Evolutionary conservation across 1,140 invertebrate genomes (phyloP).

Genomic region (Conus ventricosus): DNA sequence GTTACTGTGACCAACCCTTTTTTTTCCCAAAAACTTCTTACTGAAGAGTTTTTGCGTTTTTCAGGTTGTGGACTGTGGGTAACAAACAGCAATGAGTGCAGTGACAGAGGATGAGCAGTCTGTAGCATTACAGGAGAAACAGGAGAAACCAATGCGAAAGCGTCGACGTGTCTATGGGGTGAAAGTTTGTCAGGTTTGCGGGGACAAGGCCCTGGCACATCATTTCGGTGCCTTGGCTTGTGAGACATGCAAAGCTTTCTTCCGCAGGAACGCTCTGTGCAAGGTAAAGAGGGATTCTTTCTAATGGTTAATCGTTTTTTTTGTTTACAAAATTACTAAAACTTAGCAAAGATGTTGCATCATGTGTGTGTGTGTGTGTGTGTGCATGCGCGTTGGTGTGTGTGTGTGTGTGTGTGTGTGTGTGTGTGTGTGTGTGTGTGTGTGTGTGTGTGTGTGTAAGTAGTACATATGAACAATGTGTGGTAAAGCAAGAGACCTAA

Average conservation of each 20-base stretch:
- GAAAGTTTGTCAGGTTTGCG: constrained; percentile 29
- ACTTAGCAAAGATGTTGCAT: too few relatives aligned
- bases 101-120: neutral
- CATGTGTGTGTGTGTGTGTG: too few relatives aligned
- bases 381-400: too few relatives aligned
- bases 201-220: constrained; percentile 31
- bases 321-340: too few relatives aligned
- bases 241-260: constrained; percentile 38
- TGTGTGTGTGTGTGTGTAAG: too few relatives aligned
- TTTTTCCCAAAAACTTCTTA: too few relatives aligned
- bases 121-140: neutral
- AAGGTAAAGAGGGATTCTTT: neutral
- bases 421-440: too few relatives aligned
- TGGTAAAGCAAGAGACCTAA: too few relatives aligned
- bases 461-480: too few relatives aligned
- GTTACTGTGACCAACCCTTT: too few relatives aligned
- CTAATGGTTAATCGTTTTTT: too few relatives aligned
- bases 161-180: constrained; percentile 28
- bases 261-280: constrained; percentile 21
- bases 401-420: too few relatives aligned
- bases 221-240: constrained; percentile 30
- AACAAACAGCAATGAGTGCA: constrained; percentile 19
- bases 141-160: constrained; percentile 17
- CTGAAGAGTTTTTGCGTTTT: neutral
- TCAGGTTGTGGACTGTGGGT: neutral